Evolutionary conservation across 2,113 vertebrate species (phyloP).

Genomic region (Anser brachyrhynchus): DNA sequence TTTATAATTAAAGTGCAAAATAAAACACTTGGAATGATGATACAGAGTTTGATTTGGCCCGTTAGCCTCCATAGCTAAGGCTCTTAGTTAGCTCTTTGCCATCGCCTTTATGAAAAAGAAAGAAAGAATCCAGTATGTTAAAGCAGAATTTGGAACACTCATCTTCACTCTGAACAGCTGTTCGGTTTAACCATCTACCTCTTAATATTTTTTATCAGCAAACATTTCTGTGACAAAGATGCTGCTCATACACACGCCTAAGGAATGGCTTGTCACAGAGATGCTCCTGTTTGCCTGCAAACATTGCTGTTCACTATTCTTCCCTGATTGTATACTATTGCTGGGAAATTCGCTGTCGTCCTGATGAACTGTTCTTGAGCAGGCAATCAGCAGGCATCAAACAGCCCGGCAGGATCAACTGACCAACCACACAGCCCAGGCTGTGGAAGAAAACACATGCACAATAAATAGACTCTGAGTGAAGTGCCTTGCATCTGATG

Average conservation of each 20-base stretch:
- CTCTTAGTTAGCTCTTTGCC: not conserved
- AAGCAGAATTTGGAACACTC: not conserved
- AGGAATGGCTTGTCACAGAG: not conserved
- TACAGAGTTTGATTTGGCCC: not conserved
- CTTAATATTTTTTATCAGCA: not conserved
- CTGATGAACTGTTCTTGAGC: not conserved
- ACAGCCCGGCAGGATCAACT: not conserved
- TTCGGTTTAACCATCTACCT: not conserved
- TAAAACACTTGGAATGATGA: not conserved
- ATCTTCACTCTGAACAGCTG: slow-evolving; percentile 1
- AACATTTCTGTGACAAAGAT: not conserved
- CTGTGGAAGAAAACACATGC: not conserved
- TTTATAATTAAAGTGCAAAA: not conserved
- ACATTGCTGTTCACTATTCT: not conserved
- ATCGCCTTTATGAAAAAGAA: not conserved
- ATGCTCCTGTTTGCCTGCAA: not conserved
- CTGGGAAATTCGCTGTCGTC: not conserved
- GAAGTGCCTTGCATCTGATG: not conserved
- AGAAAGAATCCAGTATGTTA: not conserved
- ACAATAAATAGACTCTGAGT: too few species aligned
- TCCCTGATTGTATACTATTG: not conserved
- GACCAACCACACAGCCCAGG: not conserved
- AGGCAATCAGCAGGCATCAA: not conserved
- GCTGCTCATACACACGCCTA: not conserved
- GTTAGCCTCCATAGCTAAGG: not conserved